These are phyloP conservation scores for Oreochromis mossambicus DNA, from an alignment of 2,797 vertebrate species.

Conservation along the genomic window DNA sequence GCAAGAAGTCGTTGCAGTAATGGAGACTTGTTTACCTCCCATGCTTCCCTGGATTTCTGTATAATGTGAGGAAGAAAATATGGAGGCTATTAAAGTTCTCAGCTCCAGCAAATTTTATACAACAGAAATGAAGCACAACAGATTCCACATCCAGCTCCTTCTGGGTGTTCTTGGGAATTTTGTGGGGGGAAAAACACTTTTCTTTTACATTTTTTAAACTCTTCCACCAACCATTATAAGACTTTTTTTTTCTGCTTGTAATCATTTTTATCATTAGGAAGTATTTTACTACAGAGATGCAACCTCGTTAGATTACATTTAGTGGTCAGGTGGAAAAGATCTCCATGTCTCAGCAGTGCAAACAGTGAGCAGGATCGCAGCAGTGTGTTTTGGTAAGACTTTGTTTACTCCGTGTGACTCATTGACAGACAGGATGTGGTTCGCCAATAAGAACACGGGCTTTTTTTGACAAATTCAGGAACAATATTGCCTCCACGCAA, in stretches of 20 bases:
- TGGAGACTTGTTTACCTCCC: background rate
- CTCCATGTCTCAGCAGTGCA: background rate
- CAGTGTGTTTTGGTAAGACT: background rate
- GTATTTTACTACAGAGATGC: background rate
- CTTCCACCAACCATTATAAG: background rate
- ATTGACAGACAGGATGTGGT: constrained; percentile 67
- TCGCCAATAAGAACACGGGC: constrained; percentile 28
- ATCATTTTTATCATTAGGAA: background rate
- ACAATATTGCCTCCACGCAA: constrained; percentile 53
- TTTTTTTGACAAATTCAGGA: constrained; percentile 50
- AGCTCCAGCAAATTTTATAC: background rate
- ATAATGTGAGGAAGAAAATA: background rate
- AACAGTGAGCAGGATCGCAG: background rate
- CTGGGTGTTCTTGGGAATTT: background rate
- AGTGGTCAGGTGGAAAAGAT: background rate
- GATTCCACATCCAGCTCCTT: background rate
- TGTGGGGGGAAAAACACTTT: rapidly evolving
- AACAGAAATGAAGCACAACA: background rate
- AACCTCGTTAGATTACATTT: background rate
- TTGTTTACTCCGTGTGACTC: constrained; percentile 51
- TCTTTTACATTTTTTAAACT: background rate
- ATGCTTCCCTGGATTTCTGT: background rate
- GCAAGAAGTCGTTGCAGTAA: background rate
- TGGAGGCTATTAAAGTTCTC: background rate
- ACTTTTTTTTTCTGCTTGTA: background rate